Evolutionary conservation across 2,797 vertebrate genomes (phyloP), one percentile per base, ranked within the genome.

Genomic region (Etheostoma nigrum): DNA sequence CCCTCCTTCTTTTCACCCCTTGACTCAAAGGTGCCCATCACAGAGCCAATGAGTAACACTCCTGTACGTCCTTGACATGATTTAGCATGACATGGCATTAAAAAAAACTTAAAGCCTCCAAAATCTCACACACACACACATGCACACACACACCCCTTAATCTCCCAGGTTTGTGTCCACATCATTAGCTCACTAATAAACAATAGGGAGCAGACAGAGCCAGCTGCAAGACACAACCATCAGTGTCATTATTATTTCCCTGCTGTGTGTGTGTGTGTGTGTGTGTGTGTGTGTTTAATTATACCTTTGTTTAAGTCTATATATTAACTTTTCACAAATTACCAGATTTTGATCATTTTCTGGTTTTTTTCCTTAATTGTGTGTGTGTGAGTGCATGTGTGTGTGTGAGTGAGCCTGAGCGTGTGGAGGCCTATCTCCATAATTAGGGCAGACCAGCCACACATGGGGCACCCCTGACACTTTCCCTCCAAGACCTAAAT

Each of bases 401-500:
- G 75, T 54, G 49, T 58, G 62, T 42, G 59, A 10, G 65, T 12
- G 54, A 11, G 74, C 30, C 5, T 13, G 68, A 1, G 15, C 53
- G 53, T 51, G 44, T 73, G 51, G 11, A 74, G 44, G 77, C 40
- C 81, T 15, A 79, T 86, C 85, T 86, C 83, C 89, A 93, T 93
- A 93, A 94, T 94, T 92, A 89, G 91, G 84, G 76, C 85, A 89
- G 92, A 83, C 77, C 83, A 86, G 86, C 58, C 83, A 88, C 91
- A 91, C 88, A 88, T 74, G 87, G 89, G 90, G 88, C 84, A 91
- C 91, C 91, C 91, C 84, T 79, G 91, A 92, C 88, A 89, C 82
- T 88, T 90, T 80, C 86, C 88, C 84, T 91, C 82, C 40, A 78
- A 87, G 67, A 84, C 83, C 82, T 92, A 91, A 92, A 93, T 94